Conservation (phyloP, 1,140 invertebrate species). For the Drosophila novamexicana region DNA sequence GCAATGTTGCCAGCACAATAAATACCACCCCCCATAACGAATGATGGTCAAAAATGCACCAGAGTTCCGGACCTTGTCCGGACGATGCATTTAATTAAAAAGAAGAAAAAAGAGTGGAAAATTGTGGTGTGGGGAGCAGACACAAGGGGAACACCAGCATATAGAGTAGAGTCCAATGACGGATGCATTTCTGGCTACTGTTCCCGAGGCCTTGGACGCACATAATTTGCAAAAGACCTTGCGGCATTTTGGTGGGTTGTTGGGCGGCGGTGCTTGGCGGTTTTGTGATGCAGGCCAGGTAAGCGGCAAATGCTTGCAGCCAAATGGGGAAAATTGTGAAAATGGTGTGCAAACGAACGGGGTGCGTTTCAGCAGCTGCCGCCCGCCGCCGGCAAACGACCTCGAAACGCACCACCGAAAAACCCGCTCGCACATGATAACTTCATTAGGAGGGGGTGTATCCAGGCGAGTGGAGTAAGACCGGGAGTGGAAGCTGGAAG, state of each 20-base stretch:
- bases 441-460: neutral
- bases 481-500: neutral
- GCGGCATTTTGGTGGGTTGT: conserved; percentile 7
- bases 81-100: conserved; percentile 71
- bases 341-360: conserved; percentile 18
- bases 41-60: conserved; percentile 45
- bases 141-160: too few species aligned
- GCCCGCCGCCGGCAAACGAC: conserved; percentile 11
- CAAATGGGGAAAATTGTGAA: conserved; percentile 32
- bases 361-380: conserved; percentile 4
- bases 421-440: conserved; percentile 31
- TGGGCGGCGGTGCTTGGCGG: neutral
- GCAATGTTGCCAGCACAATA: neutral
- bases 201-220: conserved; percentile 32
- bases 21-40: conserved; percentile 39
- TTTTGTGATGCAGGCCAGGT: conserved; percentile 18
- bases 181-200: conserved; percentile 31
- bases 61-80: conserved; percentile 30
- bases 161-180: neutral
- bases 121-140: neutral
- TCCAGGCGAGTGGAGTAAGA: neutral
- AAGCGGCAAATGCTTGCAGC: conserved; percentile 15
- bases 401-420: conserved; percentile 53
- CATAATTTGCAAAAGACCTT: conserved; percentile 42
- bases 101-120: neutral